phyloP scores from a whole-genome alignment of 92 coral and sea anemone species.

The Epizoanthus rinbou region DNA sequence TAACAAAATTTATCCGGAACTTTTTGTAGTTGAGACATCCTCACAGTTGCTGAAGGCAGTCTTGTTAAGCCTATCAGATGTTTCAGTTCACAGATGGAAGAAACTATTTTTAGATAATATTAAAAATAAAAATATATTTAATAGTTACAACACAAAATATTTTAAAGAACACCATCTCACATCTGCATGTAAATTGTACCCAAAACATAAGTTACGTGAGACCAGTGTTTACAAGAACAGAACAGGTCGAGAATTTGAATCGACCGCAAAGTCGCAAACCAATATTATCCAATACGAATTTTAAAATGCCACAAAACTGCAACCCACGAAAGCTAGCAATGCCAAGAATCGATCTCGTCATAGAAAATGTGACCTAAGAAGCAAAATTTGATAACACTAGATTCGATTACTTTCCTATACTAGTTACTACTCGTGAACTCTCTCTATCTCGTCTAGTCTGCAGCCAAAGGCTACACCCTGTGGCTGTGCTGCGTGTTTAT shows the following conservation, averaged over 20 bases:
- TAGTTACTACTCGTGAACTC: not conserved
- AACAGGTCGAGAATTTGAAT: slow-evolving; percentile 23
- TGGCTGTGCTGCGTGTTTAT: not conserved
- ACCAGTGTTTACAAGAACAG: slow-evolving; percentile 32
- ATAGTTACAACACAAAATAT: not conserved
- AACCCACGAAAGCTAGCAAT: not conserved
- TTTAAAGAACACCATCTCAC: not conserved
- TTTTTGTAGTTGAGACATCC: no score
- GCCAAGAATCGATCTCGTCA: not conserved
- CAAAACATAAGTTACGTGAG: slow-evolving; percentile 26
- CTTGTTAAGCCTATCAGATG: no score
- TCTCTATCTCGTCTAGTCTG: not conserved
- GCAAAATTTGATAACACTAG: not conserved
- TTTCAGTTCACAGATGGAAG: no score
- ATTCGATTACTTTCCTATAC: not conserved
- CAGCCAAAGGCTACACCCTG: not conserved
- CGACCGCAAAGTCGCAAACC: no score
- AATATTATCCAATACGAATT: not conserved
- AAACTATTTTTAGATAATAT: no score
- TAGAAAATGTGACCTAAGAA: not conserved
- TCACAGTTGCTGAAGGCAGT: no score
- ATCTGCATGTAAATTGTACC: slow-evolving; percentile 31
- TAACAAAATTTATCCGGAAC: no score
- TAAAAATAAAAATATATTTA: not conserved
- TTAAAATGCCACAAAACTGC: not conserved